phyloP scores from a whole-genome alignment of 2,797 vertebrate genomes.

The Leptoclinus maculatus region DNA sequence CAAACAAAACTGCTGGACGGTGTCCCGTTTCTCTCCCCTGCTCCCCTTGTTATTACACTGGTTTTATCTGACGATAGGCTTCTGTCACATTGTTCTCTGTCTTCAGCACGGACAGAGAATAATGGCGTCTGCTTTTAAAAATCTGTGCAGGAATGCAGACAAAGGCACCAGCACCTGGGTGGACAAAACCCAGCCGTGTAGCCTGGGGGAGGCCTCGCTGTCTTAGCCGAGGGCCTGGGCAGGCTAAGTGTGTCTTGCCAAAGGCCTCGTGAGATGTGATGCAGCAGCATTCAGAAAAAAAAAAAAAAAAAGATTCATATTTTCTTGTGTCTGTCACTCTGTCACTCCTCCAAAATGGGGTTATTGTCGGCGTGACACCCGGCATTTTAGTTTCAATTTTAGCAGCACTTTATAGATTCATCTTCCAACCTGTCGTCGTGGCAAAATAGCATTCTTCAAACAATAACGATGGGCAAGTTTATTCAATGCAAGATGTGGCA shows the following conservation, averaged over 20 bases:
- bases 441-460: slow-evolving; percentile 37
- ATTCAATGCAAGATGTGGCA: slow-evolving; percentile 14
- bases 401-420: slow-evolving; percentile 48
- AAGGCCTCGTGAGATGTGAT: slow-evolving; percentile 50
- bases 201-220: slow-evolving; percentile 34
- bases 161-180: slow-evolving; percentile 41
- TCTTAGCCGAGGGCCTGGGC: slow-evolving; percentile 24
- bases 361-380: slow-evolving; percentile 51
- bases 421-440: slow-evolving; percentile 35
- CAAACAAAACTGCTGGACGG: slow-evolving; percentile 25
- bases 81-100: slow-evolving; percentile 45
- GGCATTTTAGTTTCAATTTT: slow-evolving; percentile 55
- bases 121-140: slow-evolving; percentile 47
- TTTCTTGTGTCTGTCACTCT: slow-evolving; percentile 23
- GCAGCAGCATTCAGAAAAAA: slow-evolving; percentile 5
- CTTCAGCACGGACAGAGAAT: slow-evolving; percentile 34
- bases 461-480: slow-evolving; percentile 26
- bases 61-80: slow-evolving; percentile 53
- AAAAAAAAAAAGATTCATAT: slow-evolving; percentile 25
- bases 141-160: slow-evolving; percentile 50
- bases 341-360: slow-evolving; percentile 43
- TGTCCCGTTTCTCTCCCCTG: slow-evolving; percentile 8
- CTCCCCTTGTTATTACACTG: slow-evolving; percentile 42
- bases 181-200: slow-evolving; percentile 21
- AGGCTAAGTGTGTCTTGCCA: slow-evolving; percentile 47